These are phyloP conservation scores for Elysia chlorotica DNA, from an alignment of 1,140 invertebrate species.

Conservation along the genomic window DNA sequence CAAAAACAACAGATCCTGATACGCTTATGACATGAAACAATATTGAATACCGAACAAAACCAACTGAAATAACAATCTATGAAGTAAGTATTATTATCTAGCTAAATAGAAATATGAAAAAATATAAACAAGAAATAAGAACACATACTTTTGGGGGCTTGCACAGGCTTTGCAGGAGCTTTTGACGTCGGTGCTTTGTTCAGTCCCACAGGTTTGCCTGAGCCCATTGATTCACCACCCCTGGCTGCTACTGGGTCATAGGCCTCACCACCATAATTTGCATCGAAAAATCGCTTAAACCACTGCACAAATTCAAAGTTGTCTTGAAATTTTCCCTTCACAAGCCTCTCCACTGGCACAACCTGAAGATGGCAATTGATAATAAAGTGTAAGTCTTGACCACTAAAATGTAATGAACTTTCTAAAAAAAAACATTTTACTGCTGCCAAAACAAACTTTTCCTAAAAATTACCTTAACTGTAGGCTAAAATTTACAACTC, in stretches of 20 bases:
- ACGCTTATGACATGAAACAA: neutral
- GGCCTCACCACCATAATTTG: constrained; percentile 89
- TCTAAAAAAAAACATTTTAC: too few relatives aligned
- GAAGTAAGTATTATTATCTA: neutral
- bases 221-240: constrained; percentile 72
- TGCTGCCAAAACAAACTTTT: too few relatives aligned
- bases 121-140: neutral
- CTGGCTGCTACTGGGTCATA: constrained; percentile 91
- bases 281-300: constrained; percentile 99
- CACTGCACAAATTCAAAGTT: constrained; percentile 99
- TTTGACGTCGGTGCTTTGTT: constrained; percentile 51
- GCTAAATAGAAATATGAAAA: neutral
- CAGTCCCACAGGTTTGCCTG: constrained; percentile 54
- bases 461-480: too few relatives aligned
- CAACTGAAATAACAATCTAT: neutral
- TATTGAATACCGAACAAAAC: neutral
- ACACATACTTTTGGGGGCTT: constrained; percentile 7
- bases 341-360: constrained; percentile 95
- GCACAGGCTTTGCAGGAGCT: constrained; percentile 7
- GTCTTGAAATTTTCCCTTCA: constrained; percentile 94
- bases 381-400: neutral
- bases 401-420: neutral
- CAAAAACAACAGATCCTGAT: too few relatives aligned
- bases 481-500: too few relatives aligned
- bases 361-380: constrained; percentile 70